Percentiles rank a stretch among this genome's conserved stretches.
These are phyloP conservation scores for Ptilorrhoa leucosticta DNA, from an alignment of 2,113 vertebrate genomes.

Conservation along the genomic window DNA sequence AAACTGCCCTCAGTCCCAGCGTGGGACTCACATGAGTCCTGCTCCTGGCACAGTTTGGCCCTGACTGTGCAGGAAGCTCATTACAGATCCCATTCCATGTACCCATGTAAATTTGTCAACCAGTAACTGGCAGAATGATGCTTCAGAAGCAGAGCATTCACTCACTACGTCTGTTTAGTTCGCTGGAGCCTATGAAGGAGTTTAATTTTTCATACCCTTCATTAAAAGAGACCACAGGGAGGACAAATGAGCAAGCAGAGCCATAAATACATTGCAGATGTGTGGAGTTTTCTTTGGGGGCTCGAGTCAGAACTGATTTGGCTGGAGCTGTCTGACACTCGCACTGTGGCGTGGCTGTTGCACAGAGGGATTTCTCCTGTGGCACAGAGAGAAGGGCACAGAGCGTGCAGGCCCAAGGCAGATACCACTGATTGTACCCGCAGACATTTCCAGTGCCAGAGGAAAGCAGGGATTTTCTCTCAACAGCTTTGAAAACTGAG, in stretches of 20 bases:
- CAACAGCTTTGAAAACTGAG: not conserved
- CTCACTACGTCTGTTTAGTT: not conserved
- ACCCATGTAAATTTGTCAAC: not conserved
- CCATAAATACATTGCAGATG: constrained; percentile 47
- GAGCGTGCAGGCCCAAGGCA: not conserved
- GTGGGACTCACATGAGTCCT: not conserved
- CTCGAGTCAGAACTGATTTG: constrained; percentile 24
- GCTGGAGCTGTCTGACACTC: not conserved
- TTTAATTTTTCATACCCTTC: constrained; percentile 55
- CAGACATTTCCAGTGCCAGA: not conserved
- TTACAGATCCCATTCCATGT: not conserved
- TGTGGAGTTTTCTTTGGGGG: not conserved
- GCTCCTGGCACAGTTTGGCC: not conserved
- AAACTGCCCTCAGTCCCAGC: not conserved
- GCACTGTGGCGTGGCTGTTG: not conserved
- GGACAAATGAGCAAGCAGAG: constrained; percentile 48
- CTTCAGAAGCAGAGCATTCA: not conserved
- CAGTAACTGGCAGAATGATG: not conserved
- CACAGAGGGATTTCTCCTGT: not conserved
- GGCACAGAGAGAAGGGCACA: not conserved
- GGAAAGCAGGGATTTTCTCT: not conserved
- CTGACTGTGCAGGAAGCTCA: not conserved
- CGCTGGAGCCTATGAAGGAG: not conserved
- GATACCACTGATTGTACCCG: not conserved
- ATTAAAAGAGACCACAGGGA: constrained; percentile 47